phyloP scores from a whole-genome alignment of 1,140 invertebrate genomes.

The Anoplophora glabripennis region DNA sequence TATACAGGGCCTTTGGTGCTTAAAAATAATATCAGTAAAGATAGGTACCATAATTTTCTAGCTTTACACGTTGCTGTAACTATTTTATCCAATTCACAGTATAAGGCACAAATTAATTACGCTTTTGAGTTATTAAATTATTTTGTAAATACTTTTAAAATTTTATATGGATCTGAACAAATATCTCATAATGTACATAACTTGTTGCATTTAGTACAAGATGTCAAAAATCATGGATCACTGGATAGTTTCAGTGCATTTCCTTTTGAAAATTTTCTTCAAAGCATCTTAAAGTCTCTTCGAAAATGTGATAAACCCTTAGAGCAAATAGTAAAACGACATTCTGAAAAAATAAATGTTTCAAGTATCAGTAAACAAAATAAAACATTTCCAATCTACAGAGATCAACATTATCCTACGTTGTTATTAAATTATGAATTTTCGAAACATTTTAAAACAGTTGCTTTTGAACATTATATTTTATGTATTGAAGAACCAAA shows the following conservation, averaged over 20 bases:
- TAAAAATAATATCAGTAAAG: conserved; percentile 21
- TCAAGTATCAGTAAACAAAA: background rate
- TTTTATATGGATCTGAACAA: too few relatives aligned
- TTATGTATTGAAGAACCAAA: background rate
- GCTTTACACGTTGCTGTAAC: conserved; percentile 17
- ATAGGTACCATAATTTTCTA: conserved; percentile 26
- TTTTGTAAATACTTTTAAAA: conserved; percentile 11
- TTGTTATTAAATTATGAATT: background rate
- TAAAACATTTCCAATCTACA: background rate
- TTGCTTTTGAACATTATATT: conserved; percentile 4
- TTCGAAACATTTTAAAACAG: background rate
- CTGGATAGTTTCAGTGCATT: too few relatives aligned
- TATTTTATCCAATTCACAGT: conserved; percentile 18
- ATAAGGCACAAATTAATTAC: conserved; percentile 1
- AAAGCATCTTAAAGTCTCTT: background rate
- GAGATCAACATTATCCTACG: background rate
- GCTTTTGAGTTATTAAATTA: conserved; percentile 9
- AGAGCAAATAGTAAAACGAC: too few relatives aligned
- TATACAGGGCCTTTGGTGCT: conserved; percentile 22
- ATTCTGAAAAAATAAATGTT: background rate
- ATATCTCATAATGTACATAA: too few relatives aligned
- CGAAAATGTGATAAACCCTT: too few relatives aligned
- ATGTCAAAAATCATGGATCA: too few relatives aligned
- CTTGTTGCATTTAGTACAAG: too few relatives aligned
- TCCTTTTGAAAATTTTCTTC: too few relatives aligned